phyloP scores from a whole-genome alignment of 2,113 vertebrate species.

The Hemicordylus capensis region DNA sequence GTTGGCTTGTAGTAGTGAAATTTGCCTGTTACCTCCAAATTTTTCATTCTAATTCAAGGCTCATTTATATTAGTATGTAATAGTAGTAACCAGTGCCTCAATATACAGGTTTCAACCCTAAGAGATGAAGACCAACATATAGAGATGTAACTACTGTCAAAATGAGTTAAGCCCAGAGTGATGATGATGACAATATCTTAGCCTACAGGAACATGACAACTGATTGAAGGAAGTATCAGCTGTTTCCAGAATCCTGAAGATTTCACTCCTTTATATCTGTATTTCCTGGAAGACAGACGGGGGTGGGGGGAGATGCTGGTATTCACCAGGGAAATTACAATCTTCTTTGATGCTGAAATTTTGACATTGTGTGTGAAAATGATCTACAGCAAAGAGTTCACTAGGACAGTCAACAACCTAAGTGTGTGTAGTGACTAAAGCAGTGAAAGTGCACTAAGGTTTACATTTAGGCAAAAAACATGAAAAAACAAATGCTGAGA shows the following conservation, averaged over 20 bases:
- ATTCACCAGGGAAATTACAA: slow-evolving; percentile 42
- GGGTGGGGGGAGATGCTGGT: slow-evolving; percentile 35
- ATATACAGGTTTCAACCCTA: slow-evolving; percentile 40
- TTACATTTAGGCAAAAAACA: not conserved
- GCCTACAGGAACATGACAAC: slow-evolving; percentile 40
- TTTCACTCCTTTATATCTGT: slow-evolving; percentile 57
- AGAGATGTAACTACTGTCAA: slow-evolving; percentile 64
- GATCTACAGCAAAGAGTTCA: slow-evolving; percentile 32
- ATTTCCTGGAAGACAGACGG: slow-evolving; percentile 67
- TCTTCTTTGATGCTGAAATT: slow-evolving; percentile 22
- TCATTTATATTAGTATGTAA: slow-evolving; percentile 26
- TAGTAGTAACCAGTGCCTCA: slow-evolving; percentile 36
- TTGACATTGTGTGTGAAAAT: slow-evolving; percentile 33
- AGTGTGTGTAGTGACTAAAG: slow-evolving; percentile 11
- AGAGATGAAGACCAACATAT: slow-evolving; percentile 50
- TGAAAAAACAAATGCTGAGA: not conserved
- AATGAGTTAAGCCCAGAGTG: slow-evolving; percentile 45
- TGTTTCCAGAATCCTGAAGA: slow-evolving; percentile 49
- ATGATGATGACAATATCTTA: slow-evolving; percentile 33
- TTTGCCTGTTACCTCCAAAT: not conserved
- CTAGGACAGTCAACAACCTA: fast-evolving
- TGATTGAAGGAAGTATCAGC: slow-evolving; percentile 49
- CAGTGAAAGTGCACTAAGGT: not conserved
- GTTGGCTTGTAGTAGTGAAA: not conserved
- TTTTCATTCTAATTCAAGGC: slow-evolving; percentile 18